Conservation (phyloP, 1,140 invertebrate species). For the Ylistrum balloti region DNA sequence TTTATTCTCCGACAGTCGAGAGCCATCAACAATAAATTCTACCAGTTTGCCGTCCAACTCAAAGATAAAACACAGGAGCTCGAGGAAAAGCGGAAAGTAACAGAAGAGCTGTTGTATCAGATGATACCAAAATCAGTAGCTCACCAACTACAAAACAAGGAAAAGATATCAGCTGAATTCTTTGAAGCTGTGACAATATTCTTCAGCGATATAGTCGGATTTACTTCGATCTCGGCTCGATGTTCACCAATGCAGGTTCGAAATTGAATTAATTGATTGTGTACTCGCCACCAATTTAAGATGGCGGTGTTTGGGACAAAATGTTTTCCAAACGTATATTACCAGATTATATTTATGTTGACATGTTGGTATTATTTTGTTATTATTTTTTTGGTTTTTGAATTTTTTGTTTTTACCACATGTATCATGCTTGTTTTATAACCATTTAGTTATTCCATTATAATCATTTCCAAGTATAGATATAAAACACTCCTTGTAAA, state of each 20-base stretch:
- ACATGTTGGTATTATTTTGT: too few species aligned
- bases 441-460: too few species aligned
- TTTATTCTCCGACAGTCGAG: slow-evolving; percentile 19
- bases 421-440: too few species aligned
- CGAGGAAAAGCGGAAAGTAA: slow-evolving; percentile 66
- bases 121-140: slow-evolving; percentile 73
- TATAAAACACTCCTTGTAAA: too few species aligned
- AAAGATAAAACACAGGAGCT: slow-evolving; percentile 64
- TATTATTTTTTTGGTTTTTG: too few species aligned
- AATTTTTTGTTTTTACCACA: too few species aligned
- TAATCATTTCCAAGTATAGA: too few species aligned
- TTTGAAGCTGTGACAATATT: slow-evolving; percentile 86
- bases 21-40: slow-evolving; percentile 47
- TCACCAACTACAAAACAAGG: slow-evolving; percentile 60
- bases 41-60: slow-evolving; percentile 43
- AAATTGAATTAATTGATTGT: too few species aligned
- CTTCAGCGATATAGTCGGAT: slow-evolving; percentile 92
- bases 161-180: slow-evolving; percentile 63
- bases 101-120: slow-evolving; percentile 70
- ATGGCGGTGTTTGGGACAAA: too few species aligned
- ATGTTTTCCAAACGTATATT: too few species aligned
- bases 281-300: too few species aligned
- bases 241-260: slow-evolving; percentile 87
- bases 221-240: slow-evolving; percentile 89
- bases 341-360: too few species aligned